These are phyloP conservation scores for Phortica magna DNA, from an alignment of 2,888 invertebrate genomes.

Conservation along the genomic window DNA sequence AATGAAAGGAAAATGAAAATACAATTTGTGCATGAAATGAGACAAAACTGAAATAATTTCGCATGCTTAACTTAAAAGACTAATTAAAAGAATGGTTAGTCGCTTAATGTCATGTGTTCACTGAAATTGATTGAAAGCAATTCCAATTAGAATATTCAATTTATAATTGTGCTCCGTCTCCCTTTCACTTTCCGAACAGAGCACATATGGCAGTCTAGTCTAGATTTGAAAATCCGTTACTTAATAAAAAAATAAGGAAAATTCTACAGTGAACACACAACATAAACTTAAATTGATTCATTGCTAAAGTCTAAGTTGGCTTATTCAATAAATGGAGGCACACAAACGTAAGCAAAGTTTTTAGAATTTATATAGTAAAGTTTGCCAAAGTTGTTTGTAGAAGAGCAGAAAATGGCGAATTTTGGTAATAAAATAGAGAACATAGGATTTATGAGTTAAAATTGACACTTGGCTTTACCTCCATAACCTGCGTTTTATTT, in stretches of 20 bases:
- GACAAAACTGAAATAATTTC: constrained; percentile 38
- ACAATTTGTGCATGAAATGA: constrained; percentile 29
- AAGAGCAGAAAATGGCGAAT: constrained; percentile 32
- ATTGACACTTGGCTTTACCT: constrained; percentile 60
- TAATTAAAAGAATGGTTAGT: constrained; percentile 35
- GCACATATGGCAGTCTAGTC: too few species aligned
- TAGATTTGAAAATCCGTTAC: too few species aligned
- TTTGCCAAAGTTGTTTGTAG: constrained; percentile 22
- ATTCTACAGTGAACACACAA: too few species aligned
- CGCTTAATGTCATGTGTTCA: not conserved
- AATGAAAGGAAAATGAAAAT: constrained; percentile 33
- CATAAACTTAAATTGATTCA: not conserved
- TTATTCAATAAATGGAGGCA: constrained; percentile 9
- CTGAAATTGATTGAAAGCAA: too few species aligned
- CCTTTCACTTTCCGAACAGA: too few species aligned
- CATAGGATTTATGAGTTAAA: constrained; percentile 47
- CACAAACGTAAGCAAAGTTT: not conserved
- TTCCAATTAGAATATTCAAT: too few species aligned
- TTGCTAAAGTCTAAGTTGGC: not conserved
- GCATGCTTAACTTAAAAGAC: constrained; percentile 49
- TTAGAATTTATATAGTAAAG: not conserved
- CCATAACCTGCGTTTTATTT: constrained; percentile 62
- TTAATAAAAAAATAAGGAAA: too few species aligned
- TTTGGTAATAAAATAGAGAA: constrained; percentile 24
- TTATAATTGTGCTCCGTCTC: too few species aligned